These are phyloP conservation scores for Pherbina coryleti DNA, from an alignment of 2,888 invertebrate genomes.

Conservation along the genomic window DNA sequence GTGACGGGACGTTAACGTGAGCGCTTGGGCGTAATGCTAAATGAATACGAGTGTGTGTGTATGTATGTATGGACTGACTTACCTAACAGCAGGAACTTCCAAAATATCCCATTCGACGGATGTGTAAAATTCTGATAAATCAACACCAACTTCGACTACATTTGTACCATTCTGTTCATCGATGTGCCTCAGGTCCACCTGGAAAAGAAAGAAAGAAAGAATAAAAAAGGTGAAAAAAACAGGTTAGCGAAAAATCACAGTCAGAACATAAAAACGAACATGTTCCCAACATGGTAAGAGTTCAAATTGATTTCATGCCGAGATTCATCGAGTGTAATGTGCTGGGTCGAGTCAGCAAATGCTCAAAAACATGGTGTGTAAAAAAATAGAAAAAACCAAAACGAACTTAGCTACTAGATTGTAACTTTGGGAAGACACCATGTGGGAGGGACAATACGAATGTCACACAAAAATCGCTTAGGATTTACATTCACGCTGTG, in stretches of 20 bases:
- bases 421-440: too few relatives aligned
- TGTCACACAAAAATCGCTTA: too few relatives aligned
- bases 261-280: neutral
- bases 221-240: slow-evolving; percentile 5
- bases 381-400: too few relatives aligned
- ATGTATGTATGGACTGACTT: slow-evolving; percentile 54
- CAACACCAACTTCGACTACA: slow-evolving; percentile 93
- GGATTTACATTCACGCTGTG: too few relatives aligned
- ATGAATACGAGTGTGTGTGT: neutral
- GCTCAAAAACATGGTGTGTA: too few relatives aligned
- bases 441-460: too few relatives aligned
- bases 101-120: slow-evolving; percentile 99
- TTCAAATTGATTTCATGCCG: too few relatives aligned
- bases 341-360: too few relatives aligned
- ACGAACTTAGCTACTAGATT: too few relatives aligned
- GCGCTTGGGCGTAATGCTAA: neutral
- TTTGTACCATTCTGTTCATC: slow-evolving; percentile 91
- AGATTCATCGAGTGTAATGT: too few relatives aligned
- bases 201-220: slow-evolving; percentile 33
- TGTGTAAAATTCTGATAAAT: slow-evolving; percentile 97
- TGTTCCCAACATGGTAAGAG: neutral
- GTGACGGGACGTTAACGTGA: neutral
- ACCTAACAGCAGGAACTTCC: slow-evolving; percentile 94
- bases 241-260: too few relatives aligned
- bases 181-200: slow-evolving; percentile 94